These are phyloP conservation scores for Embiotoca jacksoni DNA, from an alignment of 2,113 vertebrate genomes.

Conservation along the genomic window DNA sequence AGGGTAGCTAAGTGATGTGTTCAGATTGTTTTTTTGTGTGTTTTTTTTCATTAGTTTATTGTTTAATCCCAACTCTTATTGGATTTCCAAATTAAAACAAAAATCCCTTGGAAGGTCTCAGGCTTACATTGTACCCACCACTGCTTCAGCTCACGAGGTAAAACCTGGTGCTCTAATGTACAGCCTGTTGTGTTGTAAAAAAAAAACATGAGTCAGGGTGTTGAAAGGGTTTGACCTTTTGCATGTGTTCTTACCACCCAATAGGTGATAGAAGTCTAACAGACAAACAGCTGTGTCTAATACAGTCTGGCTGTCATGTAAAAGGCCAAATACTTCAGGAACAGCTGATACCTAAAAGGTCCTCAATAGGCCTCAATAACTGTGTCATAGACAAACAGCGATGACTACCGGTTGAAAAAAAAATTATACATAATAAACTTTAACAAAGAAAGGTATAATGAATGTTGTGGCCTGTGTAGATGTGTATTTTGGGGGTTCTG, in stretches of 20 bases:
- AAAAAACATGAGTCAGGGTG: constrained; percentile 15
- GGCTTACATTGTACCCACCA: not conserved
- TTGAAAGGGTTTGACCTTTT: constrained; percentile 35
- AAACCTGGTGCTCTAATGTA: constrained; percentile 20
- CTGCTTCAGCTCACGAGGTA: not conserved
- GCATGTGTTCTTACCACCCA: constrained; percentile 3
- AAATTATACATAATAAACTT: not conserved
- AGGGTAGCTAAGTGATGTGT: constrained; percentile 9
- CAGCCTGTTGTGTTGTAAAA: not conserved
- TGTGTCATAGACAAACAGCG: not conserved
- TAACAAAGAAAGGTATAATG: not conserved
- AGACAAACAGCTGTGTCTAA: constrained; percentile 22
- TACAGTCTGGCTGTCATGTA: not conserved
- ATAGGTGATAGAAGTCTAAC: constrained; percentile 1
- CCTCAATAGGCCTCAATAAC: not conserved
- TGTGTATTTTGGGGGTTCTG: constrained; percentile 11
- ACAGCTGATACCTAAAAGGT: constrained; percentile 9
- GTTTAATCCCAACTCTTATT: not conserved
- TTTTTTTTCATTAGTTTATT: not conserved
- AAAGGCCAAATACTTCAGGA: not conserved
- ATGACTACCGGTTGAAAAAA: not conserved
- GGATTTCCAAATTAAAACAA: not conserved
- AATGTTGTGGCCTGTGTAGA: not conserved
- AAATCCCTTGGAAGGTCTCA: not conserved
- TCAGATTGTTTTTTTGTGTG: not conserved